Base-by-base conservation (phyloP, 2,888 invertebrate species). In the Ellobium chinense region DNA sequence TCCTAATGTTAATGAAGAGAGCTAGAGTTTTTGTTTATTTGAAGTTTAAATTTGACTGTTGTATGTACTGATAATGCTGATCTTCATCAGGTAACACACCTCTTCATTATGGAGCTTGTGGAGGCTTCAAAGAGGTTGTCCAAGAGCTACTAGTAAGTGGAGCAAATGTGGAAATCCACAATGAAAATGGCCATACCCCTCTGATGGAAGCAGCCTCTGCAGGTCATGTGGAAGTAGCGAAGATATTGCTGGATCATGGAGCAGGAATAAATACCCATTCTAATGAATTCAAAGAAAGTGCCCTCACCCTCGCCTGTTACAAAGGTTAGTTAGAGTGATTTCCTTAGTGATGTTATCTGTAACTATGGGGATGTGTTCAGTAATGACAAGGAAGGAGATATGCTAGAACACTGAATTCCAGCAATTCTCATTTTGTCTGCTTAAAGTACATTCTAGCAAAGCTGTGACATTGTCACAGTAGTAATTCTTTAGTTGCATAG, bases 181-280 rank as follows among this genome's bases (percentile, higher is more conserved):
- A 99, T 94, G 99, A 99, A 94, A 99, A 99, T 94, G 99, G 99
- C 4, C 99, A 99, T 94, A 99, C 99, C 82, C 99, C 99, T 66
- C 90, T 94, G 82, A 94, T 94, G 94, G 94, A 94, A 86, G 94
- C 93, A 14, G 92, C 93, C 62, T 92, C 91, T 82, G 92, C 92
- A 12, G 93, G 93, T 3, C 92, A 93, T 89, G 91, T 94, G 31
- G 91, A 91, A 4, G 93, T 93, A 24, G 93, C 93, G 69, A 78
- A 90, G 94, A 96, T 98, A 91, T 95, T 99, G 73, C 94, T 99
- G 77, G 96, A 97, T 88, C 96, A 97, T 93, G 99, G 99, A 84
- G 99, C 99, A 85, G 98, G 98, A 87, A 99, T 99, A 91, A 99
- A 99, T 95, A 98, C 99, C 85, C 98, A 99, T 94, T 98, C 98